Conservation (phyloP, 1,140 invertebrate species). For the Megalopta genalis region DNA sequence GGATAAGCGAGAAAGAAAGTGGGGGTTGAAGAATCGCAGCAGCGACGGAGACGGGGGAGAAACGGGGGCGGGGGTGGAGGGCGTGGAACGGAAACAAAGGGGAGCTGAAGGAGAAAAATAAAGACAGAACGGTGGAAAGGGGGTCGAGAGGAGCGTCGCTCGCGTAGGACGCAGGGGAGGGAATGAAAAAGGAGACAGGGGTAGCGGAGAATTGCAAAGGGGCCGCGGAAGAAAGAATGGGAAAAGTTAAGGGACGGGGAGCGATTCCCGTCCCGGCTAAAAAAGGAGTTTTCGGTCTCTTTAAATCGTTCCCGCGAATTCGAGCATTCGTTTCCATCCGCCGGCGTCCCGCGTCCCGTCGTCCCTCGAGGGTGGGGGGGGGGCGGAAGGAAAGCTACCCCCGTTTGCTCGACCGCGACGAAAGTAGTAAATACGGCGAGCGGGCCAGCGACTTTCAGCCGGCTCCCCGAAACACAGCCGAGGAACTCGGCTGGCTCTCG, state of each 20-base stretch:
- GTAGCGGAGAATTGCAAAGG: slow-evolving; percentile 38
- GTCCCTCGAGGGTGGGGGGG: too few relatives aligned
- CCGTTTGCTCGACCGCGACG: too few relatives aligned
- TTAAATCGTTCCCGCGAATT: slow-evolving; percentile 58
- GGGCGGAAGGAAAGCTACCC: too few relatives aligned
- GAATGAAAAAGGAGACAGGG: slow-evolving; percentile 13
- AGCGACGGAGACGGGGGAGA: too few relatives aligned
- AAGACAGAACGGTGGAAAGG: slow-evolving; percentile 19
- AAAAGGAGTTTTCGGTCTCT: slow-evolving; percentile 37
- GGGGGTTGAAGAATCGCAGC: background rate
- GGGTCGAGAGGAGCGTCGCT: slow-evolving; percentile 5
- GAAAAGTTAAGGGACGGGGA: slow-evolving; percentile 53
- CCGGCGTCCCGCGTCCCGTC: background rate
- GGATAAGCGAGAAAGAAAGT: background rate
- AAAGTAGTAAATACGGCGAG: too few relatives aligned
- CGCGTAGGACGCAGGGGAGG: background rate
- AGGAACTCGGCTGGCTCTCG: too few relatives aligned
- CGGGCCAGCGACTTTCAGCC: too few relatives aligned
- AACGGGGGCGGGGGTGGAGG: too few relatives aligned
- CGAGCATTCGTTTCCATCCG: slow-evolving; percentile 22
- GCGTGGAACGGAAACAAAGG: background rate
- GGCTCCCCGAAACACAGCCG: too few relatives aligned
- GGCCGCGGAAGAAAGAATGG: slow-evolving; percentile 55
- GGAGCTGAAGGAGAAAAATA: background rate
- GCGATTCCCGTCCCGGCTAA: slow-evolving; percentile 18